Conservation (phyloP, 2,113 vertebrate genomes). For the Megaceryle maxima region DNA sequence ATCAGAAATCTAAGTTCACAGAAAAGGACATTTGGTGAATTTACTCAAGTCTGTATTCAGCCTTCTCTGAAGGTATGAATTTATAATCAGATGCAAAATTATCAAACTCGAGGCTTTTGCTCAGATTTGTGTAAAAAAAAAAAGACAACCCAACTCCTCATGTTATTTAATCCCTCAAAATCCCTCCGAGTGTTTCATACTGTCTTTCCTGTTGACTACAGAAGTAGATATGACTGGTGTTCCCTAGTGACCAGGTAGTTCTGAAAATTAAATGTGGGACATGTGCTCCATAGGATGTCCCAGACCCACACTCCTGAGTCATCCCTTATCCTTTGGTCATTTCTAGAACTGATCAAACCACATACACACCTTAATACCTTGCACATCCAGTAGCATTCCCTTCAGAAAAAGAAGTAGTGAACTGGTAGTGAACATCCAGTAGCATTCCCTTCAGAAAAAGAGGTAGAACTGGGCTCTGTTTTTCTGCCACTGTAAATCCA, state of each 20-base stretch:
- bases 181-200: background rate
- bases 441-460: background rate
- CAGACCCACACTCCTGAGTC: background rate
- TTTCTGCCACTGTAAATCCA: background rate
- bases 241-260: background rate
- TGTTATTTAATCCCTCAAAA: background rate
- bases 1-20: background rate
- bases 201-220: background rate
- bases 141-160: too few species aligned
- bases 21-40: background rate
- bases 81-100: background rate
- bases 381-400: background rate
- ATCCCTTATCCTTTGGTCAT: background rate
- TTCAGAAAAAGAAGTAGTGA: background rate
- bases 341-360: background rate
- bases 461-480: background rate
- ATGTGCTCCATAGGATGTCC: background rate
- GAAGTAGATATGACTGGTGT: background rate
- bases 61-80: background rate
- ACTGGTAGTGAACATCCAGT: background rate
- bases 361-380: background rate
- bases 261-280: background rate
- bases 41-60: background rate
- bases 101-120: background rate
- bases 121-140: background rate